Conservation (phyloP, 2,113 vertebrate genomes). For the Microcebus jonahi region DNA sequence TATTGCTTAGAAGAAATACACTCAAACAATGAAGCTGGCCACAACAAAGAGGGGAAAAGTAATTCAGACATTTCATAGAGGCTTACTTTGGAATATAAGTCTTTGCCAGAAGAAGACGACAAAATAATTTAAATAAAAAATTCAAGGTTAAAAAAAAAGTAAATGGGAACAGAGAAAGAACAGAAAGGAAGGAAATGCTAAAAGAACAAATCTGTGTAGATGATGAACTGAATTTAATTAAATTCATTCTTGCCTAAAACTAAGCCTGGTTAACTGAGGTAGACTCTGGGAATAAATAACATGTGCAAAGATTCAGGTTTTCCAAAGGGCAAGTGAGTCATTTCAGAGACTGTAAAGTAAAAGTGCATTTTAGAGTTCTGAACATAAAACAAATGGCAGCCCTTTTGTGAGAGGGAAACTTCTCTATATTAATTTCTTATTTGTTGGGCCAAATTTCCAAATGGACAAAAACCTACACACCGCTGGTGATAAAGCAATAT, state of each 20-base stretch:
- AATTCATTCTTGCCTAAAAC: not conserved
- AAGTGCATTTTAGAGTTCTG: slow-evolving; percentile 8
- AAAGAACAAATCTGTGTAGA: not conserved
- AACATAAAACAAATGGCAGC: not conserved
- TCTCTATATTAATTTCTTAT: not conserved
- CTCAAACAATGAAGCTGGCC: not conserved
- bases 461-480: not conserved
- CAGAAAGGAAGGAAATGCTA: not conserved
- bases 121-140: not conserved
- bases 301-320: slow-evolving; percentile 1
- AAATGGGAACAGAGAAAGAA: not conserved
- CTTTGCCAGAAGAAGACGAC: not conserved
- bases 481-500: not conserved
- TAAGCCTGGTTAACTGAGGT: slow-evolving; percentile 22
- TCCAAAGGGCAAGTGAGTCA: slow-evolving; percentile 20
- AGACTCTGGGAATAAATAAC: slow-evolving; percentile 1
- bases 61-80: not conserved
- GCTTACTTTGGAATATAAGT: not conserved
- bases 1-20: not conserved
- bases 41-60: not conserved
- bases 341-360: not conserved
- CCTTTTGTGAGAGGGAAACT: not conserved
- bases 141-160: not conserved
- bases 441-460: slow-evolving; percentile 7
- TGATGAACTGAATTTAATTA: not conserved